These are phyloP conservation scores for Junonia oenone DNA, from an alignment of 2,888 invertebrate species.

Conservation along the genomic window DNA sequence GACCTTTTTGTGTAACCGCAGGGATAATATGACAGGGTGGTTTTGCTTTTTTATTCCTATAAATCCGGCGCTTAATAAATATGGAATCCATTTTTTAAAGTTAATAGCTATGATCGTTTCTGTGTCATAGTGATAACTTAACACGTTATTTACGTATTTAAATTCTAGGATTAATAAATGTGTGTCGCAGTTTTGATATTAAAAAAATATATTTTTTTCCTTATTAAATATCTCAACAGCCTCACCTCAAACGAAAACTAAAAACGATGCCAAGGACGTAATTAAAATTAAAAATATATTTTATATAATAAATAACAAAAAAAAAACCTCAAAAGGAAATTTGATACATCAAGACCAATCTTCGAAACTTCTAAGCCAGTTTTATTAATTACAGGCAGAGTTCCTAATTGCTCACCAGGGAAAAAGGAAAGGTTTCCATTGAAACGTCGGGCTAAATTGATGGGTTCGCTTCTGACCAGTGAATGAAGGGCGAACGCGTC, in stretches of 20 bases:
- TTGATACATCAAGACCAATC: constrained; percentile 5
- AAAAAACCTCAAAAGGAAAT: constrained; percentile 16
- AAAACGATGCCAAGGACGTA: neutral
- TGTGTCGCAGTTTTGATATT: too few species aligned
- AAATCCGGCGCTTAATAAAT: neutral
- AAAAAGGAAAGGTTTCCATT: constrained; percentile 70
- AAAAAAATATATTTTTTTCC: neutral
- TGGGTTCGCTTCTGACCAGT: constrained; percentile 71
- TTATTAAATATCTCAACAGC: neutral
- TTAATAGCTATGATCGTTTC: neutral
- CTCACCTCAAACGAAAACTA: neutral
- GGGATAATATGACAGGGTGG: neutral
- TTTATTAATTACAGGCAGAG: constrained; percentile 62
- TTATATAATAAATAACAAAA: constrained; percentile 12
- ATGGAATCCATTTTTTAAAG: neutral
- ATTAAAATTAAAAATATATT: neutral
- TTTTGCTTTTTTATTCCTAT: neutral
- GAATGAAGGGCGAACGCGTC: constrained; percentile 68
- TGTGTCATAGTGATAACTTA: too few species aligned
- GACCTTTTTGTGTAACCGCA: constrained; percentile 14
- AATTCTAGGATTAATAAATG: too few species aligned
- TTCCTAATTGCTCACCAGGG: constrained; percentile 63
- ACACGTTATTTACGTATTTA: too few species aligned
- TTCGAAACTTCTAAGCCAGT: constrained; percentile 24
- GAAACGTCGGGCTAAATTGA: constrained; percentile 75